These are phyloP conservation scores for Corydoras maculifer DNA, from an alignment of 2,113 vertebrate genomes.

Conservation along the genomic window DNA sequence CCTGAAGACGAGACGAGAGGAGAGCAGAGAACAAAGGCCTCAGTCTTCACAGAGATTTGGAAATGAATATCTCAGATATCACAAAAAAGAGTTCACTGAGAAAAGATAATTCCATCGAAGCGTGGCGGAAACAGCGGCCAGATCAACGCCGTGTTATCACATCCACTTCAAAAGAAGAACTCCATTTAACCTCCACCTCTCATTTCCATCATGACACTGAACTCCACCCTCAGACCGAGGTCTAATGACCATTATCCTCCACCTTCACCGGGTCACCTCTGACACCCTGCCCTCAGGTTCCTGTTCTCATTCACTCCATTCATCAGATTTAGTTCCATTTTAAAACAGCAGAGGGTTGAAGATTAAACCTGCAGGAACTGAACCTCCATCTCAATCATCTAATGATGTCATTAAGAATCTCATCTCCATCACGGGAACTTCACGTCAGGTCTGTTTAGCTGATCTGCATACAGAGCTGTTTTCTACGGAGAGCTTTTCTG, in stretches of 20 bases:
- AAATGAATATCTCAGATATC: conserved; percentile 7
- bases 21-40: not conserved
- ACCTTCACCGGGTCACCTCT: not conserved
- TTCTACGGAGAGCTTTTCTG: too few species aligned
- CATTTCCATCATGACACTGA: not conserved
- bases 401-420: too few species aligned
- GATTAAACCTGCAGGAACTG: too few species aligned
- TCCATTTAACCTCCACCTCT: not conserved
- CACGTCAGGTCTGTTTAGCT: too few species aligned
- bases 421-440: too few species aligned
- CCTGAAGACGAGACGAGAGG: not conserved
- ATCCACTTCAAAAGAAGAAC: not conserved
- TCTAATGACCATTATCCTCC: not conserved
- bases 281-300: too few species aligned
- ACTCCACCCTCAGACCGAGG: not conserved
- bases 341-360: too few species aligned
- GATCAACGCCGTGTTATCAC: not conserved
- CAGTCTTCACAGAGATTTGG: conserved; percentile 22
- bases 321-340: too few species aligned
- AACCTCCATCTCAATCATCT: too few species aligned
- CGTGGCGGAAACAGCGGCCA: not conserved
- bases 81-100: too few species aligned
- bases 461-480: too few species aligned
- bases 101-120: not conserved
- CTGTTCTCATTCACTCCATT: too few species aligned